Percentiles rank a stretch among this genome's conserved stretches.
These are phyloP conservation scores for Ellobius talpinus DNA, from an alignment of 2,113 vertebrate species.

Conservation along the genomic window DNA sequence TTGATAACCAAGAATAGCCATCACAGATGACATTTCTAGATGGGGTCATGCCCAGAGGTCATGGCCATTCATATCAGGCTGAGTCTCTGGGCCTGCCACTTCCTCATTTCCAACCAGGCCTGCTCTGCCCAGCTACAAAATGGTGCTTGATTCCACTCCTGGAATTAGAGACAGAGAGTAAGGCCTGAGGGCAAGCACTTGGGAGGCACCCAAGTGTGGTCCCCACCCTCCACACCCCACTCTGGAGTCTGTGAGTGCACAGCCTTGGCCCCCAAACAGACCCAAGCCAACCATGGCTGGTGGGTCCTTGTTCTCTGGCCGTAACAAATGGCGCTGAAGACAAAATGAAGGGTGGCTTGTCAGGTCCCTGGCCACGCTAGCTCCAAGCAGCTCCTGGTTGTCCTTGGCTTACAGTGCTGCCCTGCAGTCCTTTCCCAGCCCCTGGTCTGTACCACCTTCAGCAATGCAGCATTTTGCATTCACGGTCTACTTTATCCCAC, in stretches of 20 bases:
- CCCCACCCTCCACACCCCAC: not conserved
- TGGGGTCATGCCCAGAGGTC: not conserved
- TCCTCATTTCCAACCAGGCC: too few relatives aligned
- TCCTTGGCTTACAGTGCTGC: not conserved
- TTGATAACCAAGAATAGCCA: not conserved
- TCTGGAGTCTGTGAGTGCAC: not conserved
- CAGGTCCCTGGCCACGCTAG: not conserved
- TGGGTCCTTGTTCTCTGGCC: not conserved
- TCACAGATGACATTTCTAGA: not conserved
- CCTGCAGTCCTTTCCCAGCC: not conserved
- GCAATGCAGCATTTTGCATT: not conserved
- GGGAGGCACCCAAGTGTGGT: not conserved
- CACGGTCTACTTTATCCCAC: not conserved
- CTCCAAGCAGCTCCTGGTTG: not conserved
- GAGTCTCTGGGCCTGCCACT: not conserved
- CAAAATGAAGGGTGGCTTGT: too few relatives aligned
- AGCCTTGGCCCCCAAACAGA: not conserved
- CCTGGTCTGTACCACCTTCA: too few relatives aligned
- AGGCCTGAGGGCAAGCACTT: not conserved
- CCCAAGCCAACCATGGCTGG: not conserved
- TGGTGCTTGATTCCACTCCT: not conserved
- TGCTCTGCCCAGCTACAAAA: not conserved
- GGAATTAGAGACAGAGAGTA: not conserved
- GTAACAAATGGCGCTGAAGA: not conserved
- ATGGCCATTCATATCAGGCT: accelerated